Conservation (phyloP, 2,113 vertebrate species). For the Lepus americanus region DNA sequence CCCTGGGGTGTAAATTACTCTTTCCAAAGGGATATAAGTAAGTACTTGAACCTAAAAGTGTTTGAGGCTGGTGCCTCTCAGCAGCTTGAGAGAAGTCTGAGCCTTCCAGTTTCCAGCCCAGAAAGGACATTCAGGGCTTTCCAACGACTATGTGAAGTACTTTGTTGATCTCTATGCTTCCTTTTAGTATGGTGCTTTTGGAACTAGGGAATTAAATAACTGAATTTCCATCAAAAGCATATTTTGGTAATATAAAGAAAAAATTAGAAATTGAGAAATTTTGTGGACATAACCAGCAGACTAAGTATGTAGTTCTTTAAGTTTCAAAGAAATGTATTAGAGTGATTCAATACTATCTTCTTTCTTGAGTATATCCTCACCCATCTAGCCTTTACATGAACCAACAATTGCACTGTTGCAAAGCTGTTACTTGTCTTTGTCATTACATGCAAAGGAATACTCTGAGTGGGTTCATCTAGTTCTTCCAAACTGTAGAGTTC, state of each 20-base stretch:
- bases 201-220: not conserved
- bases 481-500: not conserved
- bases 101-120: not conserved
- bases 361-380: not conserved
- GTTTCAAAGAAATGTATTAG: not conserved
- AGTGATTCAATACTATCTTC: not conserved
- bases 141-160: not conserved
- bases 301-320: not conserved
- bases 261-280: slow-evolving; percentile 24
- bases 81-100: not conserved
- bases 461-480: not conserved
- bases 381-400: not conserved
- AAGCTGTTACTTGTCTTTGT: not conserved
- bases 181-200: not conserved
- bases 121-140: not conserved
- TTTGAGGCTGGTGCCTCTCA: not conserved
- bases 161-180: not conserved
- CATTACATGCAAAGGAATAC: not conserved
- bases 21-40: not conserved
- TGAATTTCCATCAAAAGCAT: not conserved
- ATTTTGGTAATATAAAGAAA: not conserved
- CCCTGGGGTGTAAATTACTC: not conserved
- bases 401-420: not conserved
- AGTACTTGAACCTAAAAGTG: not conserved
- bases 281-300: not conserved